Base-by-base conservation (phyloP, 1,140 invertebrate genomes). In the Macrostomum lignano region DNA sequence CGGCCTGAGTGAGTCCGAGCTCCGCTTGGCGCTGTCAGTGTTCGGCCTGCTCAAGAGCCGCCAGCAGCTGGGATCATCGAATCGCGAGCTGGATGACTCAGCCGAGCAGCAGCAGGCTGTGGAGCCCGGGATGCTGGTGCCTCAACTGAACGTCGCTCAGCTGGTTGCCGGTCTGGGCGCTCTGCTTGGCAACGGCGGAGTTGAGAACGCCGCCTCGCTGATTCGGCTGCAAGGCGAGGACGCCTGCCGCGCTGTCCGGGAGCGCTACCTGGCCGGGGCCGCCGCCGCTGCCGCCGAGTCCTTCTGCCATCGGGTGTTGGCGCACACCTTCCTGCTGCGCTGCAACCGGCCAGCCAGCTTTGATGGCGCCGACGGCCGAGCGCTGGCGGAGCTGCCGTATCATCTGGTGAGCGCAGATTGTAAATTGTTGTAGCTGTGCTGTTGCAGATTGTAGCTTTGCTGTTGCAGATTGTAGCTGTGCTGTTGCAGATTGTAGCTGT, bases 351-450 rank as follows among this genome's bases (percentile, higher is more conserved):
- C 17, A 35, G 14, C 2, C 6, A 3, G 13, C 21, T 24, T 17
- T 25, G 20, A 13, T 33, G 46, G 52, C 20, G 41, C 40, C 20
- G 44, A 42, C 15, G 21, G 33, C 0, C 33, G 44, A 25, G 48
- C 48, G 3, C 49, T 51, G 19, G 33, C 25, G 21, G 44, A 51
- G 30, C 42, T 55, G 19, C 45, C 49, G 11, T 50, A 47, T 34
- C 51, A 55, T 41, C 31, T 55, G 45, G 51, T 55, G 37, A 44
- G 43, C n/a, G n/a, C n/a, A n/a, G n/a, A n/a, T n/a, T n/a, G n/a
- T n/a, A n/a, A n/a, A n/a, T n/a, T n/a, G n/a, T n/a, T n/a, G n/a
- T n/a, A n/a, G n/a, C n/a, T n/a, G n/a, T n/a, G n/a, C n/a, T n/a
- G n/a, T n/a, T n/a, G n/a, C n/a, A n/a, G n/a, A n/a, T n/a, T n/a